phyloP scores from a whole-genome alignment of 1,140 invertebrate genomes.

The Mercenaria mercenaria region DNA sequence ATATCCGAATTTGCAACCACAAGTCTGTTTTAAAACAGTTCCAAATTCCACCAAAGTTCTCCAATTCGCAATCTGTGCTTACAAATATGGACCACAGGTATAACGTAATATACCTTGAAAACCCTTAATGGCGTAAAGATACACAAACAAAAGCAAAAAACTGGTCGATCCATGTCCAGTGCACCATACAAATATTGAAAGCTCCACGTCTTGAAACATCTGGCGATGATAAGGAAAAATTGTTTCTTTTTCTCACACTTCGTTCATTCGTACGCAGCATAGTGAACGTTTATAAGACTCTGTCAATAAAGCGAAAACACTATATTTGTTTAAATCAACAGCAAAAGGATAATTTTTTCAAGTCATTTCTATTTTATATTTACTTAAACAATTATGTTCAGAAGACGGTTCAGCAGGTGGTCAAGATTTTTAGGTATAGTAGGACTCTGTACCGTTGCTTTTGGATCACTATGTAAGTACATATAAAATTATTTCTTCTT shows the following conservation, averaged over 20 bases:
- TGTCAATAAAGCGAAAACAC: too few relatives aligned
- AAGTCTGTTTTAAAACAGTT: too few relatives aligned
- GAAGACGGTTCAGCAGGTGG: not conserved
- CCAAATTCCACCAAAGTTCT: too few relatives aligned
- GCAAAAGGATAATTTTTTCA: too few relatives aligned
- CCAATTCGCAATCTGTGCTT: too few relatives aligned
- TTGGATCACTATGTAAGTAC: conserved; percentile 1
- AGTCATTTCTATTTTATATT: too few relatives aligned
- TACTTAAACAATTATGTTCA: not conserved
- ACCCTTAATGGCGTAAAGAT: not conserved
- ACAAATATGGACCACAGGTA: too few relatives aligned
- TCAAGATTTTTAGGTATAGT: not conserved
- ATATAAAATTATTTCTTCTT: not conserved
- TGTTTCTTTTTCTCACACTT: not conserved
- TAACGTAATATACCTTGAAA: too few relatives aligned
- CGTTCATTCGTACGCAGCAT: not conserved
- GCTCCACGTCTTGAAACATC: not conserved
- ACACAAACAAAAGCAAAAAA: not conserved
- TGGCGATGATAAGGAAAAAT: not conserved
- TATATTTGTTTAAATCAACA: too few relatives aligned
- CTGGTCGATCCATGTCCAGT: not conserved
- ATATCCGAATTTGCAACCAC: too few relatives aligned
- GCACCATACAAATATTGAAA: not conserved
- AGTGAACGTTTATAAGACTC: not conserved
- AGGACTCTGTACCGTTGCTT: not conserved